Conservation (phyloP, 2,797 vertebrate genomes). For the Pseudocheirus occidentalis region DNA sequence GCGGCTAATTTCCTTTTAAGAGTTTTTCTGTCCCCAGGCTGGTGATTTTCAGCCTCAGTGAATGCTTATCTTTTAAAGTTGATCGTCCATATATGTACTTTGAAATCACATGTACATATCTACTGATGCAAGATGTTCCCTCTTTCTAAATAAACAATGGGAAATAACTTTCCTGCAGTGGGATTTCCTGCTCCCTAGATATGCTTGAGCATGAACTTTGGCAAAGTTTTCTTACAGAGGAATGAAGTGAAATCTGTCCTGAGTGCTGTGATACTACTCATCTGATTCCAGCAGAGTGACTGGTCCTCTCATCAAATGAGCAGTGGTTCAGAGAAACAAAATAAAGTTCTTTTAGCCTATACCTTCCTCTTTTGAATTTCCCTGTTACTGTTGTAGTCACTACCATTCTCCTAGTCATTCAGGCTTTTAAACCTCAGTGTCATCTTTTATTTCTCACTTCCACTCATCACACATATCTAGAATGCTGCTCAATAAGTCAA, state of each 20-base stretch:
- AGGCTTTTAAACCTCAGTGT: background rate
- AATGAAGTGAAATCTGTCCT: constrained; percentile 61
- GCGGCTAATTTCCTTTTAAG: background rate
- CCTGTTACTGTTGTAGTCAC: background rate
- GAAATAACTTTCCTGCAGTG: constrained; percentile 76
- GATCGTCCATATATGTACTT: background rate
- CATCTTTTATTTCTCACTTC: background rate
- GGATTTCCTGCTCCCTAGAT: constrained; percentile 77
- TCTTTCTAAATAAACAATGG: constrained; percentile 66
- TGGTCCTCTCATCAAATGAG: background rate
- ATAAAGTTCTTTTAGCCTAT: background rate
- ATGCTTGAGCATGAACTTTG: constrained; percentile 69
- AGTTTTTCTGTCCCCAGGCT: constrained; percentile 20
- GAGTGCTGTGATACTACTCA: constrained; percentile 64
- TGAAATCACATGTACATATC: background rate
- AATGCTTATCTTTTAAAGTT: constrained; percentile 49
- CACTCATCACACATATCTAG: background rate
- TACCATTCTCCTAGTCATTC: background rate
- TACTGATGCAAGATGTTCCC: constrained; percentile 39
- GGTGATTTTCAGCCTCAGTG: background rate
- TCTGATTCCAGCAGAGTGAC: constrained; percentile 58
- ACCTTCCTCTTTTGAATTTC: background rate
- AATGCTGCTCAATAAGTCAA: background rate
- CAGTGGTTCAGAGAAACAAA: background rate
- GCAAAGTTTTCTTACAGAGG: constrained; percentile 61